Evolutionary conservation across 2,797 vertebrate genomes (phyloP).

Genomic region (Hypotaenidia okinawae): DNA sequence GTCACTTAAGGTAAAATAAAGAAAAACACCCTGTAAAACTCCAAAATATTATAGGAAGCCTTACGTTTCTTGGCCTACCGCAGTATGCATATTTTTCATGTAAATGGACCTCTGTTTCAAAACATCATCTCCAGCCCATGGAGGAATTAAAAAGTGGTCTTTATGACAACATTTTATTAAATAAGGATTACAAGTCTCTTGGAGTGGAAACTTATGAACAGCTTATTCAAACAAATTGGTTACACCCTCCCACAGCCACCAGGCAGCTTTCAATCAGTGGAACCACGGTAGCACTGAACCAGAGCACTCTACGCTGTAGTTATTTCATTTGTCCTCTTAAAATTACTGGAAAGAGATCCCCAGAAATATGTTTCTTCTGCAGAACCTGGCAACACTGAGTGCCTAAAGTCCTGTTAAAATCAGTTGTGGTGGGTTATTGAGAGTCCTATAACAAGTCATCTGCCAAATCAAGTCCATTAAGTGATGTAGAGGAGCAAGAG

Average conservation of each 20-base stretch:
- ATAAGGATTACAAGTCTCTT: constrained; percentile 39
- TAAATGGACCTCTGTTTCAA: constrained; percentile 59
- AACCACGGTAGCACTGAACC: constrained; percentile 8
- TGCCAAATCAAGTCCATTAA: neutral
- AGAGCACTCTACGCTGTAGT: neutral
- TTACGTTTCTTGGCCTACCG: constrained; percentile 47
- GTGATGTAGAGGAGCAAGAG: neutral
- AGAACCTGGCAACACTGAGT: neutral
- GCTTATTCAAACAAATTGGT: constrained; percentile 56
- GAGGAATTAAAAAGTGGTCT: constrained; percentile 49
- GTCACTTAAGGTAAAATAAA: constrained; percentile 35
- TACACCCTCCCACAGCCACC: constrained; percentile 6
- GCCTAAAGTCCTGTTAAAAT: neutral
- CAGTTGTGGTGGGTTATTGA: neutral
- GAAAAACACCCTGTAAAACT: neutral
- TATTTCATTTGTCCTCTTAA: neutral
- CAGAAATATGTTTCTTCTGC: neutral
- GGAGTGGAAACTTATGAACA: constrained; percentile 45
- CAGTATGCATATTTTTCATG: constrained; percentile 35
- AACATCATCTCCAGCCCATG: constrained; percentile 24
- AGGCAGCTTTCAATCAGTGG: neutral
- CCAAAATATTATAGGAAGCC: constrained; percentile 12
- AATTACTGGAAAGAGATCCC: neutral
- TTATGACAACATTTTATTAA: constrained; percentile 60
- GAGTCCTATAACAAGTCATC: neutral